Evolutionary conservation across 2,113 vertebrate species (phyloP).

Genomic region (Phocoena phocoena): DNA sequence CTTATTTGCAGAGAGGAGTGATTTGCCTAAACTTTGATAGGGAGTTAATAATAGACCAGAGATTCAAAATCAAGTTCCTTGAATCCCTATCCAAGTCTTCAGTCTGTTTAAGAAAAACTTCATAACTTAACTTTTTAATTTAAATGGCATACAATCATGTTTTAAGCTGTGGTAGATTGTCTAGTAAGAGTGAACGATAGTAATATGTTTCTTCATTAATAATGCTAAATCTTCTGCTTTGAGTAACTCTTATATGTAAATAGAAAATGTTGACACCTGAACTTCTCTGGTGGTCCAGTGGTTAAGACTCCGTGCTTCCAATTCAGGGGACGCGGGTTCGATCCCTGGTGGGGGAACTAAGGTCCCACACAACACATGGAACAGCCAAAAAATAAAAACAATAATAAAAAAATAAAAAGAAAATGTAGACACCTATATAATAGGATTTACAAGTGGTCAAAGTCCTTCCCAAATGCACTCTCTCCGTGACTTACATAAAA

Average conservation of each 20-base stretch:
- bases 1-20: background rate
- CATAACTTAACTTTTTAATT: background rate
- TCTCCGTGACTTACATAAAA: background rate
- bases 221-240: background rate
- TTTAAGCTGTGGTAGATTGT: background rate
- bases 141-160: background rate
- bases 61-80: background rate
- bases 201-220: background rate
- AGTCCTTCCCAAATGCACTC: background rate
- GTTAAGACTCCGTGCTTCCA: too few relatives aligned
- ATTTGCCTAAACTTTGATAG: background rate
- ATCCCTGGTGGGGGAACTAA: too few relatives aligned
- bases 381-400: too few relatives aligned
- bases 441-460: background rate
- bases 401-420: background rate
- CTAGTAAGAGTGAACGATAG: background rate
- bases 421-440: background rate
- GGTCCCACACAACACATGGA: too few relatives aligned
- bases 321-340: rapidly evolving
- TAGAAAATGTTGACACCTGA: background rate
- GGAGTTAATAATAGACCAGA: background rate
- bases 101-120: background rate
- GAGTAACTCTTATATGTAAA: background rate
- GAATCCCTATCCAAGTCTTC: background rate
- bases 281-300: too few relatives aligned